Percentiles rank a stretch among this genome's conserved stretches.
Evolutionary conservation across 2,888 invertebrate species (phyloP).

Genomic region (Crepidodera aurea): DNA sequence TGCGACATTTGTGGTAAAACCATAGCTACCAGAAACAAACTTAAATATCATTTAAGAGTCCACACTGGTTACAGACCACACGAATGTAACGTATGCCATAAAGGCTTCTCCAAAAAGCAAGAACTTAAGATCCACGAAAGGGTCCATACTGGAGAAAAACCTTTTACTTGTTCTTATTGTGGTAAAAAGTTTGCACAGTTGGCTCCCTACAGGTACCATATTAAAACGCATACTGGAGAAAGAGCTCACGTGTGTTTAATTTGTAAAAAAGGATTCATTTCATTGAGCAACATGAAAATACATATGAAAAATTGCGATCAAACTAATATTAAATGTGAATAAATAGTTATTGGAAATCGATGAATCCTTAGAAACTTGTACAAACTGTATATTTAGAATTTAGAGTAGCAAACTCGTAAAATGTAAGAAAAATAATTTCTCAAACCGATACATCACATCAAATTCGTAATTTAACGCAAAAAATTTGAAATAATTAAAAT

Average conservation of each 20-base stretch:
- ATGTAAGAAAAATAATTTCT: too few relatives aligned
- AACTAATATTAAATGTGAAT: slow-evolving; percentile 14
- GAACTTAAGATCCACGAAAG: slow-evolving; percentile 59
- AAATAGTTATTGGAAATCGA: too few relatives aligned
- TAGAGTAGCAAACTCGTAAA: too few relatives aligned
- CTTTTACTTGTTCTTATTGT: slow-evolving; percentile 55
- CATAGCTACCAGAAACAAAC: slow-evolving; percentile 51
- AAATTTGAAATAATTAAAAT: too few relatives aligned
- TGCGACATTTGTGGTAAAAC: slow-evolving; percentile 56
- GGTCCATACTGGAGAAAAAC: slow-evolving; percentile 40
- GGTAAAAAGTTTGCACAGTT: slow-evolving; percentile 48
- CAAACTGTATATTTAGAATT: not conserved
- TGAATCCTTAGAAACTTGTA: not conserved
- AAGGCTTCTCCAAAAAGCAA: slow-evolving; percentile 49
- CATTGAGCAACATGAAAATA: slow-evolving; percentile 44
- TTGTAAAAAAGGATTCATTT: slow-evolving; percentile 46
- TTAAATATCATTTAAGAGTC: slow-evolving; percentile 43
- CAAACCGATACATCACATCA: too few relatives aligned
- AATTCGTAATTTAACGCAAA: too few relatives aligned
- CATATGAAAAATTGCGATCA: slow-evolving; percentile 41
- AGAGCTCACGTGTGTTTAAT: slow-evolving; percentile 45
- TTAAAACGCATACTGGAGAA: slow-evolving; percentile 41
- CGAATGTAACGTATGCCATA: slow-evolving; percentile 53
- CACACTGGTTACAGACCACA: slow-evolving; percentile 48
- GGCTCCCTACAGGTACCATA: slow-evolving; percentile 49